Evolutionary conservation across 2,888 invertebrate genomes (phyloP).

Genomic region (Sceliomorpha sp.): DNA sequence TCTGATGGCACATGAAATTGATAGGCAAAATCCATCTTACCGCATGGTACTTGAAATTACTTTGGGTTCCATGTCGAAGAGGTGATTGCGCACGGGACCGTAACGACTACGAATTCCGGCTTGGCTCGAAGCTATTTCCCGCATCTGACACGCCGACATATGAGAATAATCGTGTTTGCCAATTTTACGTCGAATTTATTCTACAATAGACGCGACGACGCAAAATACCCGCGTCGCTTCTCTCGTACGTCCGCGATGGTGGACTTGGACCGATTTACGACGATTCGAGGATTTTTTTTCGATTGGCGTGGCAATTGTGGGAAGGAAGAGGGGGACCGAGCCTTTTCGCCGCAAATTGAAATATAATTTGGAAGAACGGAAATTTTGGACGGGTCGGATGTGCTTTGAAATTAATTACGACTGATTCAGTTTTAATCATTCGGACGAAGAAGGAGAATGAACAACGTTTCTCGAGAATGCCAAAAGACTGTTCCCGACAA

Average conservation of each 20-base stretch:
- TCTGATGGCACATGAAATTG: constrained; percentile 54
- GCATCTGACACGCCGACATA: constrained; percentile 41
- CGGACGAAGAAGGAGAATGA: no score
- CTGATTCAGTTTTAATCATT: no score
- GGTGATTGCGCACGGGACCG: constrained; percentile 44
- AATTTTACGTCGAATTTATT: constrained; percentile 31
- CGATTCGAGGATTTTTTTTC: no score
- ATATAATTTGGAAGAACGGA: no score
- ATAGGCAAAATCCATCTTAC: constrained; percentile 61
- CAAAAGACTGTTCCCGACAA: no score
- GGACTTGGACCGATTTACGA: no score
- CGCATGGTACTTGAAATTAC: constrained; percentile 59
- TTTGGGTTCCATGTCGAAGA: constrained; percentile 44
- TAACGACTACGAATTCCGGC: constrained; percentile 50
- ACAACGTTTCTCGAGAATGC: no score
- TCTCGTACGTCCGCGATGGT: neutral
- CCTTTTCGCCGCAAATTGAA: no score
- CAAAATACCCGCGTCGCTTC: neutral
- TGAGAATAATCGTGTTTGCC: constrained; percentile 45
- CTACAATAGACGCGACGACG: neutral
- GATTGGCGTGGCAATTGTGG: no score
- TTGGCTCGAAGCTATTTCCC: constrained; percentile 37
- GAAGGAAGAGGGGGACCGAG: no score
- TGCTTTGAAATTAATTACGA: no score
- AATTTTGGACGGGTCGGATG: no score